Evolutionary conservation across 2,888 invertebrate species (phyloP), one percentile per base, ranked within the genome.

Genomic region (Conchocele bisecta): DNA sequence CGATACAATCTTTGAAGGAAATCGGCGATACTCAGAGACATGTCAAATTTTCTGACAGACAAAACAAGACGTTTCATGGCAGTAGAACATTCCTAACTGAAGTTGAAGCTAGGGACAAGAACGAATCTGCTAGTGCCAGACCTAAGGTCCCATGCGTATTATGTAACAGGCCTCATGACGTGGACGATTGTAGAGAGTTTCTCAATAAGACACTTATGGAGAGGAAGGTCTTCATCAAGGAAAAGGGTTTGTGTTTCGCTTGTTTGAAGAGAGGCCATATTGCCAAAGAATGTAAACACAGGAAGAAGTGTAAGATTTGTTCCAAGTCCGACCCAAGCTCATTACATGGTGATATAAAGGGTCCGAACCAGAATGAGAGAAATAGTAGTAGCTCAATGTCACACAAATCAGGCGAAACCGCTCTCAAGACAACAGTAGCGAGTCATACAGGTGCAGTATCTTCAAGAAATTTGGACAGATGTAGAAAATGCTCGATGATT

Each of bases 331-430:
- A 75, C 26, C 75, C 70, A 28, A 58, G 50, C 29, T 63, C 53
- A 35, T 53, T 75, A 44, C 75, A 75, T 67, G 75, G 70, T 13
- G 63, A 63, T 31, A 37, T 22, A 17, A 33, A 24, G 28, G 44
- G n/a, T 11, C 6, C 39, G 35, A 60, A 50, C 5, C 46, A 59
- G 22, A 17, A 2, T 17, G 33, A 44, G 15, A 59, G 31, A 11
- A 26, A 31, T 15, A 24, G n/a, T 15, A 50, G 24, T 60, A 20
- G 13, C n/a, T n/a, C n/a, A n/a, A n/a, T n/a, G n/a, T n/a, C n/a
- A n/a, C n/a, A n/a, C n/a, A n/a, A n/a, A n/a, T n/a, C n/a, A 20
- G 17, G 7, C 3, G n/a, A 5, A 33, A 46, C 26, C 17, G 29
- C 28, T 48, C 29, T 28, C n/a, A 4, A 48, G 17, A 20, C 2